Base-by-base conservation (phyloP, 2,888 invertebrate genomes). In the Orgyia antiqua region DNA sequence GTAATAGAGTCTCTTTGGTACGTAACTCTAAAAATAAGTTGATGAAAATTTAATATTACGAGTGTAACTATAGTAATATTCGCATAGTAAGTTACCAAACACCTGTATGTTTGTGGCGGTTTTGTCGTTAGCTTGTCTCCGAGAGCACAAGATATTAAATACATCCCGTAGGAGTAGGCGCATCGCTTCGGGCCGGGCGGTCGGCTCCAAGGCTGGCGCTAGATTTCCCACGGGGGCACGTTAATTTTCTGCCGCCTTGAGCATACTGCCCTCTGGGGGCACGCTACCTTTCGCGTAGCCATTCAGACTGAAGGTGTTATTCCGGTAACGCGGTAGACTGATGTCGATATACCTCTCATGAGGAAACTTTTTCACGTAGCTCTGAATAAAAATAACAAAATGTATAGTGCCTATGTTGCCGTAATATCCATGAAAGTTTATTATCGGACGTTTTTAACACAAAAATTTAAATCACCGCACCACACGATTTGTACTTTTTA, bases 221-320 rank as follows among this genome's bases (percentile, higher is more conserved):
- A 88, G 88, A 89, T 90, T 89, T 89, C 89, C 89, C 89, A 59
- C 54, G 89, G 84, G 89, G 68, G 86, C 87, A 87, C 89, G 90
- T 90, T 90, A 90, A 91, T 91, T 91, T 91, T 91, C 90, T 90
- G 90, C 90, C 90, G 90, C 90, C 90, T 90, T 90, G 90, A 89
- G 90, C 90, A 90, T 89, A 91, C 86, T 89, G 88, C 89, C 82
- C 90, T 79, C 89, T 49, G 58, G 89, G 88, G 90, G 86, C 83
- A 66, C 69, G 67, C 79, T 86, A 86, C 87, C 87, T 87, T 83
- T 86, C 83, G 72, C 74, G 75, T 64, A 79, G 69, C 79, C 75
- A 76, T 83, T 82, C 83, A 79, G 67, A 73, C 76, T 70, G 68
- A 80, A 87, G 87, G 87, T 87, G 87, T 87, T 87, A 80, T 80